Evolutionary conservation across 2,888 invertebrate genomes (phyloP).

Genomic region (Actias luna): DNA sequence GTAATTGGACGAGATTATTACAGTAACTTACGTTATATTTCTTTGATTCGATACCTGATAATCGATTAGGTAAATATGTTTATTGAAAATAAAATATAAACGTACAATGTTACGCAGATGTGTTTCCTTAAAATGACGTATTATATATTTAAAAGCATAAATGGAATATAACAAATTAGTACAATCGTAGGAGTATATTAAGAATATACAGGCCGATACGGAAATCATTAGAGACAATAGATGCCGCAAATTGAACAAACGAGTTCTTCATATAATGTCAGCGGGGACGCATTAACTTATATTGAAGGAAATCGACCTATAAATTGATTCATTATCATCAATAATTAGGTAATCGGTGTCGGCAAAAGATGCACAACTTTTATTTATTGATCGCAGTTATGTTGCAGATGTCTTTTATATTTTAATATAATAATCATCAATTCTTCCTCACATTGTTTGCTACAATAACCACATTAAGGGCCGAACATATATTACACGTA

Average conservation of each 20-base stretch:
- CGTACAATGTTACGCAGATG: background rate
- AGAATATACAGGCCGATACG: slow-evolving; percentile 20
- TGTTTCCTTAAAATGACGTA: background rate
- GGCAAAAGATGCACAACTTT: background rate
- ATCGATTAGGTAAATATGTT: no score
- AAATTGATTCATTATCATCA: slow-evolving; percentile 9
- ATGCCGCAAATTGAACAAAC: slow-evolving; percentile 38
- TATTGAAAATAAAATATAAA: background rate
- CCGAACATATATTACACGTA: background rate
- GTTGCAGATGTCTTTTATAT: no score
- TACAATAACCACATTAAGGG: background rate
- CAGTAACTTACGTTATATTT: no score
- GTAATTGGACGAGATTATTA: no score
- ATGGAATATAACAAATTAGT: background rate
- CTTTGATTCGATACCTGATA: no score
- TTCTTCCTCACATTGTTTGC: background rate
- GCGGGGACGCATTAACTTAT: slow-evolving; percentile 46
- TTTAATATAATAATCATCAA: background rate
- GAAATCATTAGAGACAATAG: slow-evolving; percentile 36
- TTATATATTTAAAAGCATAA: background rate
- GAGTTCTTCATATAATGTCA: slow-evolving; percentile 44
- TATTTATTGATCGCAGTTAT: background rate
- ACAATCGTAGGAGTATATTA: slow-evolving; percentile 10
- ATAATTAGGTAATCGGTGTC: background rate
- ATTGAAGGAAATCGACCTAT: slow-evolving; percentile 30